Evolutionary conservation across 2,113 vertebrate genomes (phyloP).

Genomic region (Brachionichthys hirsutus): DNA sequence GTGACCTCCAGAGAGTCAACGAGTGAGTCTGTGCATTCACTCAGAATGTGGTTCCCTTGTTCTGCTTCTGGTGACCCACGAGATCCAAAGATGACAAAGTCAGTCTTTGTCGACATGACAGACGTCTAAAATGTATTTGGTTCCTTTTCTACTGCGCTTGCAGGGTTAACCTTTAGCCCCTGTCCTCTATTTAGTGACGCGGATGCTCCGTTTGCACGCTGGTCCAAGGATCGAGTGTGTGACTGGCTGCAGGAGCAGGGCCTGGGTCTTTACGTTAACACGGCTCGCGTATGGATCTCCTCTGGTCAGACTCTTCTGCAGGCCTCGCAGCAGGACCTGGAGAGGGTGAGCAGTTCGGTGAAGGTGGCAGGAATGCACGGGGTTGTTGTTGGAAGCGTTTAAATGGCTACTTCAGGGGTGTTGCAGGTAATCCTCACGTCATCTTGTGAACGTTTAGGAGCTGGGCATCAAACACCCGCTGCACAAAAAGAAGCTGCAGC

Average conservation of each 20-base stretch:
- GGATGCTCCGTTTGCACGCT: conserved; percentile 95
- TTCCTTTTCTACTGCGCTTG: neutral
- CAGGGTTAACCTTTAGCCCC: neutral
- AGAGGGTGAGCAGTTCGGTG: conserved; percentile 82
- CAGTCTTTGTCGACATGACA: conserved; percentile 6
- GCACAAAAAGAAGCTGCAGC: conserved; percentile 96
- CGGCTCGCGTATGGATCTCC: conserved; percentile 89
- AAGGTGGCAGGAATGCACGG: conserved; percentile 3
- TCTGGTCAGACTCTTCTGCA: conserved; percentile 95
- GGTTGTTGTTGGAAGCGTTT: neutral
- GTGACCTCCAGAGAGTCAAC: conserved; percentile 87
- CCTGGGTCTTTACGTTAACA: conserved; percentile 86
- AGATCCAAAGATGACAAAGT: conserved; percentile 13
- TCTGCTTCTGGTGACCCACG: conserved; percentile 9
- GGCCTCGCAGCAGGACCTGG: conserved; percentile 94
- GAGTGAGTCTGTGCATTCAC: conserved; percentile 76
- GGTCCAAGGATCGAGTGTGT: conserved; percentile 96
- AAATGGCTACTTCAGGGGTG: neutral
- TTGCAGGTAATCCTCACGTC: neutral
- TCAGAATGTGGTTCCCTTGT: conserved; percentile 26
- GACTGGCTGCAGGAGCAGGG: conserved; percentile 94
- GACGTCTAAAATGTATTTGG: neutral
- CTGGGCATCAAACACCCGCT: conserved; percentile 93
- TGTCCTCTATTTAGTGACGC: conserved; percentile 81
- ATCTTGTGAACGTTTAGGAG: conserved; percentile 77